A percentile compares a stretch with the other conserved stretches of the same genome.
Evolutionary conservation across 2,113 vertebrate genomes (phyloP).

Genomic region (Vulpes lagopus): DNA sequence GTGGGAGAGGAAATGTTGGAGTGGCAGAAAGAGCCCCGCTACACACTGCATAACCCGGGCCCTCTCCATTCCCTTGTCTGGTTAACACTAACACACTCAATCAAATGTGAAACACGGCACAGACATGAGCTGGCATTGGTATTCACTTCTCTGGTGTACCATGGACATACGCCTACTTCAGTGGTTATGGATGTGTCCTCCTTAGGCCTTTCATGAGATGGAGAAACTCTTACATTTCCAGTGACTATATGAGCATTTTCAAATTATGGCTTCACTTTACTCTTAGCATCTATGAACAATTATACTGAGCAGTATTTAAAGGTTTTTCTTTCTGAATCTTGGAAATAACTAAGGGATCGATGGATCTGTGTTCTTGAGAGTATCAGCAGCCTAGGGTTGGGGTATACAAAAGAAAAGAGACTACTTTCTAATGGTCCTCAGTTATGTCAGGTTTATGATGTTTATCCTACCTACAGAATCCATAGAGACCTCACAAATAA

Average conservation of each 20-base stretch:
- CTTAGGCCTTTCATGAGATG: not conserved
- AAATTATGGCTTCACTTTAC: not conserved
- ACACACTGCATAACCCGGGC: accelerated
- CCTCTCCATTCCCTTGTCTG: not conserved
- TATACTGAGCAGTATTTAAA: not conserved
- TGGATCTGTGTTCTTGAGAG: not conserved
- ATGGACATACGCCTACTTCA: accelerated
- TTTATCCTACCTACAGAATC: not conserved
- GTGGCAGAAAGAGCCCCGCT: not conserved
- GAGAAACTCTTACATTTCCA: not conserved
- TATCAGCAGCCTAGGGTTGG: too few species aligned
- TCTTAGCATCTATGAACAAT: not conserved
- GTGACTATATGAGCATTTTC: not conserved
- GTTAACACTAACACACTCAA: not conserved
- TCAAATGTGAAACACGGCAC: not conserved
- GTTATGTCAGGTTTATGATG: not conserved
- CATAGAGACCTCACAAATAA: not conserved
- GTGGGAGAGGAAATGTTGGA: not conserved
- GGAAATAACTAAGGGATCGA: not conserved
- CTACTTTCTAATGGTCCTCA: not conserved
- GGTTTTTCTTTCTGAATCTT: not conserved
- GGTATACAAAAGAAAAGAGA: not conserved
- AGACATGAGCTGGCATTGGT: not conserved
- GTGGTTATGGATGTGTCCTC: not conserved
- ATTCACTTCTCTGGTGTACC: not conserved